Evolutionary conservation across 2,113 vertebrate species (phyloP).

Genomic region (Hypomesus transpacificus): DNA sequence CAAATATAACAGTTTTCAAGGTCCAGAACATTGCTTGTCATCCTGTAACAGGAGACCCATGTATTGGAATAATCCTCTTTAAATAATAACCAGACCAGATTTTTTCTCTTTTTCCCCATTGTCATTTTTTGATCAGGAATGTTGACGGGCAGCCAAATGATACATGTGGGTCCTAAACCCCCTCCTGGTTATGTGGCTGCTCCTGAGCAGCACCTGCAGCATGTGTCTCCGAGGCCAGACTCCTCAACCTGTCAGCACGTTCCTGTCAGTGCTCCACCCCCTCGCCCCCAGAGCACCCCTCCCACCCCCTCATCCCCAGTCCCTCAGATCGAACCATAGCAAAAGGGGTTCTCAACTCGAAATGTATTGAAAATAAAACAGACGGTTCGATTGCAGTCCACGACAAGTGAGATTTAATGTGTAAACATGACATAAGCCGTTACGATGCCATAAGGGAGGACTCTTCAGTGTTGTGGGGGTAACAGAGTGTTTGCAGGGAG

Average conservation of each 20-base stretch:
- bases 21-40: no score
- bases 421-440: slow-evolving; percentile 21
- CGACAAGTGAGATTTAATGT: slow-evolving; percentile 1
- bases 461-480: no score
- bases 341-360: slow-evolving; percentile 14
- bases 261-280: slow-evolving; percentile 13
- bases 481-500: no score
- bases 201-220: slow-evolving; percentile 34
- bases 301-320: no score
- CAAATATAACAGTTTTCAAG: not conserved
- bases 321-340: not conserved
- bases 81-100: slow-evolving; percentile 10
- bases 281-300: slow-evolving; percentile 24
- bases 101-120: not conserved
- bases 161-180: slow-evolving; percentile 41
- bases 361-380: slow-evolving; percentile 19
- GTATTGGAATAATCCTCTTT: not conserved
- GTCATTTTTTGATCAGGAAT: slow-evolving; percentile 39
- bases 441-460: not conserved
- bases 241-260: slow-evolving; percentile 28
- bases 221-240: slow-evolving; percentile 25
- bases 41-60: not conserved
- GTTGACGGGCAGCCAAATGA: slow-evolving; percentile 45
- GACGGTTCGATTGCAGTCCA: slow-evolving; percentile 1
- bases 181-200: slow-evolving; percentile 42